A percentile compares a stretch with the other conserved stretches of the same genome.
Evolutionary conservation across 30 jellyfish, hydroid and myxozoan species (phyloP).

Genomic region (Aurelia aurita complex sp. Pacific): DNA sequence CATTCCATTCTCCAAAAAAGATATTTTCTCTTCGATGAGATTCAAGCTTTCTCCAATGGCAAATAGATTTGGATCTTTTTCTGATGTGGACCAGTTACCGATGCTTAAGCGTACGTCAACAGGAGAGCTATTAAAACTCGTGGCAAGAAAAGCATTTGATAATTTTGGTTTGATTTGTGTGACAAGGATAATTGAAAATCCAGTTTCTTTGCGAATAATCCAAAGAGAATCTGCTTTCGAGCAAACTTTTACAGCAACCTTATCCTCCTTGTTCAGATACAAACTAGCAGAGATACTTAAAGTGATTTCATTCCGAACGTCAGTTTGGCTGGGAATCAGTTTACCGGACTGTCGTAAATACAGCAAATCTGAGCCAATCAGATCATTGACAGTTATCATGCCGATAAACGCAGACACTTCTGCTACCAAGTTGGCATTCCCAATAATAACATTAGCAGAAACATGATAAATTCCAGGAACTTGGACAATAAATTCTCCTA

Average conservation of each 20-base stretch:
- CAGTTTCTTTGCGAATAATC: constrained; percentile 58
- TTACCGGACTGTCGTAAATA: constrained; percentile 23
- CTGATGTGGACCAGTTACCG: constrained; percentile 21
- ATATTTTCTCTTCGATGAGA: constrained; percentile 2
- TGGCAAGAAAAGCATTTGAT: constrained; percentile 42
- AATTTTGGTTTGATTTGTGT: not conserved
- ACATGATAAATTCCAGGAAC: constrained; percentile 28
- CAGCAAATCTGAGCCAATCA: constrained; percentile 33
- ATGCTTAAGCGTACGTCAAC: not conserved
- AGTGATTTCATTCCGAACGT: constrained; percentile 25
- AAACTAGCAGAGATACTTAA: constrained; percentile 33
- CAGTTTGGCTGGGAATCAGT: constrained; percentile 5
- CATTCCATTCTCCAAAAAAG: constrained; percentile 15
- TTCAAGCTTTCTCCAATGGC: constrained; percentile 7
- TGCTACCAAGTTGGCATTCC: constrained; percentile 31
- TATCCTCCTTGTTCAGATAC: constrained; percentile 20
- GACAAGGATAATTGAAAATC: constrained; percentile 47
- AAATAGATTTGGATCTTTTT: constrained; percentile 20
- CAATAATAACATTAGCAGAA: constrained; percentile 38
- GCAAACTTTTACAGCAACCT: constrained; percentile 51
- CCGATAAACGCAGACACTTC: constrained; percentile 33
- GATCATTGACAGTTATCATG: constrained; percentile 39
- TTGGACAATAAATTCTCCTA: constrained; percentile 10
- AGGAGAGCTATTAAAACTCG: not conserved
- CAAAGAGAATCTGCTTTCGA: constrained; percentile 52